Conservation (phyloP, 2,797 vertebrate species). For the Galago senegalensis region DNA sequence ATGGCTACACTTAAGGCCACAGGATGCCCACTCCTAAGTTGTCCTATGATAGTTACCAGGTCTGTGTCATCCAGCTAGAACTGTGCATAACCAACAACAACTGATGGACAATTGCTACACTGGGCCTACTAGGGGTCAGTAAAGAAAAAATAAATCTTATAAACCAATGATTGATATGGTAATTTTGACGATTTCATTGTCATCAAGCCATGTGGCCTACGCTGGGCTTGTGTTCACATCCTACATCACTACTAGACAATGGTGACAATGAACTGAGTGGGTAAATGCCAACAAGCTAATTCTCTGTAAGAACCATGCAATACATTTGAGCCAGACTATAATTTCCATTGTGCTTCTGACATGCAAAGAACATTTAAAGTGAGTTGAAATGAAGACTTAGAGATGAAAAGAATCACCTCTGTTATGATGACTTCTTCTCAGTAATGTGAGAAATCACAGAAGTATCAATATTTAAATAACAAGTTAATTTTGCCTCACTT, state of each 20-base stretch:
- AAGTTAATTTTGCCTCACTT: neutral
- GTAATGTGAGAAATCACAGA: neutral
- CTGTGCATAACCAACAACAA: neutral
- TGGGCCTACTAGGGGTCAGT: neutral
- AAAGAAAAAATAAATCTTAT: neutral
- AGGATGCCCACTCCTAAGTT: neutral
- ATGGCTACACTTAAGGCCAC: no score
- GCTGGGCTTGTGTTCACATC: neutral
- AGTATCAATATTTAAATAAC: neutral
- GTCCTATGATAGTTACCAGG: neutral
- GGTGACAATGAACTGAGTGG: neutral
- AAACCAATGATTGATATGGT: neutral
- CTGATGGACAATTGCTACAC: neutral
- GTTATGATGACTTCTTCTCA: neutral
- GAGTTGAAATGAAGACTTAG: neutral
- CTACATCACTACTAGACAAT: neutral
- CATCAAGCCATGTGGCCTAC: neutral
- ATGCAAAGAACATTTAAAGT: neutral
- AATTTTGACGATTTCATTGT: neutral
- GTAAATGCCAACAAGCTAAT: neutral
- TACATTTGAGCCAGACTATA: neutral
- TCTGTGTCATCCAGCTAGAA: neutral
- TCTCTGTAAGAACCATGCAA: neutral
- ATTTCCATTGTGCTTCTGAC: neutral
- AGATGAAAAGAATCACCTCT: neutral